These are phyloP conservation scores for Anarrhichthys ocellatus DNA, from an alignment of 2,113 vertebrate species.

Conservation along the genomic window DNA sequence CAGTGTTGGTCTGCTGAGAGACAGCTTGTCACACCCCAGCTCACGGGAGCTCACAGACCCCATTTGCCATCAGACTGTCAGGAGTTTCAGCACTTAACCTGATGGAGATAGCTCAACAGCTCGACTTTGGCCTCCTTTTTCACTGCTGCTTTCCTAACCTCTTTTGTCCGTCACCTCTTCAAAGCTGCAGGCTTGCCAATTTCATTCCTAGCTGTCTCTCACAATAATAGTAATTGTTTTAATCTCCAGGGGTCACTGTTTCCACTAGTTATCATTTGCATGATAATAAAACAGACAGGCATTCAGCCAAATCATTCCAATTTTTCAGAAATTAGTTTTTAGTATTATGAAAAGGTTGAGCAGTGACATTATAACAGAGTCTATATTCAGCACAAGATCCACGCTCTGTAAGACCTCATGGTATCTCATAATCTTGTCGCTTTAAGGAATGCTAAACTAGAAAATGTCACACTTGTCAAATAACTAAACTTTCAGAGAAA, in stretches of 20 bases:
- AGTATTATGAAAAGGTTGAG: constrained; percentile 52
- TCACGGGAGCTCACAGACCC: constrained; percentile 43
- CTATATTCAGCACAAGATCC: constrained; percentile 9
- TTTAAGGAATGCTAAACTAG: constrained; percentile 26
- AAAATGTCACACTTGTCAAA: too few species aligned
- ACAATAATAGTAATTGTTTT: constrained; percentile 58
- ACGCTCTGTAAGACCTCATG: constrained; percentile 5
- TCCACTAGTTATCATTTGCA: constrained; percentile 53
- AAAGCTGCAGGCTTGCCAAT: constrained; percentile 46
- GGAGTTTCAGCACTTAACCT: constrained; percentile 69
- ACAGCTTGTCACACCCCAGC: constrained; percentile 52
- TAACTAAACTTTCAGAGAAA: constrained; percentile 22
- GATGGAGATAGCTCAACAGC: constrained; percentile 63
- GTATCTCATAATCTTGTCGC: constrained; percentile 38
- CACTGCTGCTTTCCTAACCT: constrained; percentile 21
- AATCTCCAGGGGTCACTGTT: constrained; percentile 53
- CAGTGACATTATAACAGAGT: constrained; percentile 29
- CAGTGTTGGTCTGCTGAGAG: constrained; percentile 34
- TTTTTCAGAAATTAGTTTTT: constrained; percentile 27
- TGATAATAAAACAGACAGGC: constrained; percentile 50
- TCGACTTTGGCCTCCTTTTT: constrained; percentile 14
- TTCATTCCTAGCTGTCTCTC: constrained; percentile 50
- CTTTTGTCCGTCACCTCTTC: constrained; percentile 33
- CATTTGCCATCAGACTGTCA: constrained; percentile 66
- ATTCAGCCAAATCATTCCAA: constrained; percentile 26